A percentile compares a stretch with the other conserved stretches of the same genome.
Evolutionary conservation across 2,797 vertebrate genomes (phyloP).

Genomic region (Alca torda): DNA sequence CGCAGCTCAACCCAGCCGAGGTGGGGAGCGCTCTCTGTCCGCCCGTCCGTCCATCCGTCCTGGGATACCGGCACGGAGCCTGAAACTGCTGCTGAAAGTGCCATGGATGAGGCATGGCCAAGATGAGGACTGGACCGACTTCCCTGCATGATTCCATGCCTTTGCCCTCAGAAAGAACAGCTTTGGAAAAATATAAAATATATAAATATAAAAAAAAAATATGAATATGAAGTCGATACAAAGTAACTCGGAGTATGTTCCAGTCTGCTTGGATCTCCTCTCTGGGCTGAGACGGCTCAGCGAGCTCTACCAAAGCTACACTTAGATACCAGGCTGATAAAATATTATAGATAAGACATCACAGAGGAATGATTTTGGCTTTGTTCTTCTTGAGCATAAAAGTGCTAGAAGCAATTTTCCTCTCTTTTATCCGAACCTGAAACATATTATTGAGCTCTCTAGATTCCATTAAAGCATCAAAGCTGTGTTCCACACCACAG

Average conservation of each 20-base stretch:
- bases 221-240: not conserved
- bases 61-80: not conserved
- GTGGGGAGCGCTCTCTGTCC: not conserved
- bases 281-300: not conserved
- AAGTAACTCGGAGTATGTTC: not conserved
- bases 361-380: constrained; percentile 8
- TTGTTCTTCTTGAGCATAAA: constrained; percentile 36
- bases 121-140: not conserved
- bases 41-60: not conserved
- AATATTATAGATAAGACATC: not conserved
- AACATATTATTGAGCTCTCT: not conserved
- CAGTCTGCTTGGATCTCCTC: not conserved
- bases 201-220: not conserved
- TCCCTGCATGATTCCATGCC: not conserved
- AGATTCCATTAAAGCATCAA: constrained; percentile 21
- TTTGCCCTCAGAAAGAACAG: not conserved
- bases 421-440: constrained; percentile 24
- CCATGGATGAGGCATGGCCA: fast-evolving
- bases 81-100: not conserved
- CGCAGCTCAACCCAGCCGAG: not conserved
- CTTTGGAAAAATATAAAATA: not conserved
- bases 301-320: not conserved
- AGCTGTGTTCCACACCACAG: not conserved
- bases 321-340: not conserved
- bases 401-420: constrained; percentile 15